Base-by-base conservation (phyloP, 2,797 vertebrate genomes). In the Takifugu ocellatus region DNA sequence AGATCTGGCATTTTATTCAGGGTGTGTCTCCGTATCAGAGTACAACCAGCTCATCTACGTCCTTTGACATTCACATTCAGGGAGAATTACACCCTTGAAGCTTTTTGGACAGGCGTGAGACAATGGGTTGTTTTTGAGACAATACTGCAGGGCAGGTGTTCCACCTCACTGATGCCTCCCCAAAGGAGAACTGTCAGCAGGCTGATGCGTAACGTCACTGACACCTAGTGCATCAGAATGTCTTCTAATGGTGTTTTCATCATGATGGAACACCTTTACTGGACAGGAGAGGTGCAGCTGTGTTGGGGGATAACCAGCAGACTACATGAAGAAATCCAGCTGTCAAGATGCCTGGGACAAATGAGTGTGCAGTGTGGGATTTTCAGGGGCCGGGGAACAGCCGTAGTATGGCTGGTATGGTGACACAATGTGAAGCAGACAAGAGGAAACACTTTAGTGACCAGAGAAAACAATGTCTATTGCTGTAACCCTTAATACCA, bases 211-310 rank as follows among this genome's bases (percentile, higher is more conserved):
- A 33, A 25, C 1, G 39, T 31, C 47, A 15, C 25, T 25, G 49
- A 49, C 51, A 49, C 33, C 21, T 1, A 44, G 21, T 27, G 27
- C n/a, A 1, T n/a, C 21, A 2, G 16, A 25, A 2, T 8, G 16
- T 25, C n/a, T 17, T 8, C 3, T 9, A 25, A 16, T 6, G 1
- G 15, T 9, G 14, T 36, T 39, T 21, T 9, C 17, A 6, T 50
- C 45, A 24, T 29, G 51, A 61, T 6, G 1, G 33, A 42, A 31
- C 45, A 54, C 8, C 33, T 24, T 5, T 0, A 10, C 17, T 45
- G 61, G 26, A 27, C 25, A 24, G 48, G 44, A 44, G 39, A 63
- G 17, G 25, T 16, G 44, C 56, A 54, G 63, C 55, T 58, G 62
- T 51, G 47, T n/a, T 46, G 1, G 17, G 5, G 7, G 33, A 33